Evolutionary conservation across 1,140 invertebrate genomes (phyloP), one percentile per base, ranked within the genome.

Genomic region (Zaprionus capensis): DNA sequence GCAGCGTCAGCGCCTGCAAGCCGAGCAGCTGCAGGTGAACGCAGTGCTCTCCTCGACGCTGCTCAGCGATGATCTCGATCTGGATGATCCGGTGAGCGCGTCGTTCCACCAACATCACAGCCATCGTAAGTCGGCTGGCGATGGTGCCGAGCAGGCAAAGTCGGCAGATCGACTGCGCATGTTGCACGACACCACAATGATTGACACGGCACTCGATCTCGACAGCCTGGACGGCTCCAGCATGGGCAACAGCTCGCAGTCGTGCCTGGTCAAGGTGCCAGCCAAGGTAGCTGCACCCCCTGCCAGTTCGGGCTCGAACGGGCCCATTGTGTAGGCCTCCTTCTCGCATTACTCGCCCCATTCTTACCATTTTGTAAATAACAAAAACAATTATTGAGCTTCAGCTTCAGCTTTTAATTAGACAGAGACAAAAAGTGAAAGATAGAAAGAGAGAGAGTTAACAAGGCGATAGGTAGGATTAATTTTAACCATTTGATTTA

Each of bases 111-210:
- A 70, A 31, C 49, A 66, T 17, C 67, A 61, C 36, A 63, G 57
- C 38, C 79, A 82, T 28, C 70, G 81, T 6, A 82, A 86, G 58
- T 63, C 77, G 2, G 62, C 28, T 0, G 76, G 76, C 41, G 85
- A 85, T 28, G 85, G 85, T 90, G 72, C 83, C 31, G 85, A 91
- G 61, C 81, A 90, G 53, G 66, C 59, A 11, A 90, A 90, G 58
- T 84, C 93, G 74, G 95, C 95, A 2, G 96, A 95, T 83, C 94
- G 95, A 76, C 93, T 97, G 80, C 94, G 95, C 76, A 93, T 97
- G 72, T 93, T 97, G 66, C 96, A 97, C 81, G 96, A 97, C 91
- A 96, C 96, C 15, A 97, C 96, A 6, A 97, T 97, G 96, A 97
- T 97, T 82, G 96, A 97, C 82, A 97, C 96, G 26, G 96, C 96